Evolutionary conservation across 2,888 invertebrate species (phyloP), one percentile per base, ranked within the genome.

Genomic region (Eupithecia inturbata): DNA sequence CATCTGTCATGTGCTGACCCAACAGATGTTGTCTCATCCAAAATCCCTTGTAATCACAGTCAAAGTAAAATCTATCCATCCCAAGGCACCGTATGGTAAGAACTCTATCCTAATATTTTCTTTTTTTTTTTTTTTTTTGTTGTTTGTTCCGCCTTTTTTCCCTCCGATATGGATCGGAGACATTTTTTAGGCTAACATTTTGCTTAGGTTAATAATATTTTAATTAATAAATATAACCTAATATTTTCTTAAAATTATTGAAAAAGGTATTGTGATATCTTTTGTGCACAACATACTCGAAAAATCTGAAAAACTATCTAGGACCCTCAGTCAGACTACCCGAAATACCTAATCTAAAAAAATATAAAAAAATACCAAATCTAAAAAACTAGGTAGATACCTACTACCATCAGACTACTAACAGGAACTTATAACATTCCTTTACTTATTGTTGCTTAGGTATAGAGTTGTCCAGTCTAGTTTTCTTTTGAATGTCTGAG

Each of bases 401-500:
- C 39, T 14, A 39, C 14, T 39, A 36, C 39, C 39, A 39, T 39
- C 39, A 39, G 39, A 1, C 39, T 14, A 12, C 39, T 39, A 39
- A 12, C 1, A 39, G 5, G 14, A 45, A n/a, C n/a, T n/a, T n/a
- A n/a, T n/a, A n/a, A n/a, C n/a, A n/a, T n/a, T n/a, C 22, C 57
- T 26, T 22, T 57, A 12, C 49, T 4, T 22, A 22, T 53, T 53
- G 22, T 57, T 53, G 22, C 53, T 53, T 26, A 10, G 22, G 22
- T 57, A 26, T 14, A 22, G 57, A 57, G 14, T 14, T 62, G 31
- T 7, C 16, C 39, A 36, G 67, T 63, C 63, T 64, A 68, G 41
- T 70, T 69, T 75, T 64, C 82, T 81, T 82, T 82, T 73, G 78
- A 82, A 84, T 84, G 82, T 78, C 81, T 80, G 66, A 26, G 66